phyloP scores from a whole-genome alignment of 1,140 invertebrate species.

The Macrotrachela quadricornifera region DNA sequence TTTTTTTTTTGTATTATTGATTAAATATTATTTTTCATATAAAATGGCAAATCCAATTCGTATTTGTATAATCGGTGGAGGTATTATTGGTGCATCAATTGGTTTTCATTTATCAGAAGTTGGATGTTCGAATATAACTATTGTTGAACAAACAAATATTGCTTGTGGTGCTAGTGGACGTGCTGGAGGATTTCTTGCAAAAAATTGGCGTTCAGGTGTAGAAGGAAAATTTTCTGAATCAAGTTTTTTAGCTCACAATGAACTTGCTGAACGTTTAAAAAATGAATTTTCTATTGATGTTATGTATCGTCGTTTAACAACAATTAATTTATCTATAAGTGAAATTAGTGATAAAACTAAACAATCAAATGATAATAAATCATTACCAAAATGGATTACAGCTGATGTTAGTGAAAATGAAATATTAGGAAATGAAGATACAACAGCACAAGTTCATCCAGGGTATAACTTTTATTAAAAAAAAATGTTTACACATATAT shows the following conservation, averaged over 20 bases:
- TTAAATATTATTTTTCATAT: no score
- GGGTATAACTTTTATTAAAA: not conserved
- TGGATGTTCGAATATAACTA: not conserved
- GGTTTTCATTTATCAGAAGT: no score
- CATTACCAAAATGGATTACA: not conserved
- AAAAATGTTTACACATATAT: not conserved
- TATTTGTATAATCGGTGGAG: no score
- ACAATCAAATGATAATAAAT: no score
- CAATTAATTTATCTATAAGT: no score
- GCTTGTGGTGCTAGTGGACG: constrained; percentile 8
- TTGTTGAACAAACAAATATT: constrained; percentile 3
- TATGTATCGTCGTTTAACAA: not conserved
- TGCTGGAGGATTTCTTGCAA: constrained; percentile 7
- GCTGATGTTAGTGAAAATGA: not conserved
- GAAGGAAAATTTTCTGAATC: not conserved
- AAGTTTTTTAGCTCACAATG: constrained; percentile 2
- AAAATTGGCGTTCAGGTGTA: not conserved
- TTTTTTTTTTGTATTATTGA: no score
- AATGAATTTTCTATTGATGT: not conserved
- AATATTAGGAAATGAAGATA: not conserved
- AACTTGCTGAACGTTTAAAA: not conserved
- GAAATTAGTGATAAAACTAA: no score
- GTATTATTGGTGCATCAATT: no score
- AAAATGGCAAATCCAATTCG: no score
- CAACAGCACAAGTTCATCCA: constrained; percentile 1